Percentiles rank a stretch among this genome's conserved stretches.
These are phyloP conservation scores for Vulpes vulpes DNA, from an alignment of 2,113 vertebrate genomes.

Conservation along the genomic window DNA sequence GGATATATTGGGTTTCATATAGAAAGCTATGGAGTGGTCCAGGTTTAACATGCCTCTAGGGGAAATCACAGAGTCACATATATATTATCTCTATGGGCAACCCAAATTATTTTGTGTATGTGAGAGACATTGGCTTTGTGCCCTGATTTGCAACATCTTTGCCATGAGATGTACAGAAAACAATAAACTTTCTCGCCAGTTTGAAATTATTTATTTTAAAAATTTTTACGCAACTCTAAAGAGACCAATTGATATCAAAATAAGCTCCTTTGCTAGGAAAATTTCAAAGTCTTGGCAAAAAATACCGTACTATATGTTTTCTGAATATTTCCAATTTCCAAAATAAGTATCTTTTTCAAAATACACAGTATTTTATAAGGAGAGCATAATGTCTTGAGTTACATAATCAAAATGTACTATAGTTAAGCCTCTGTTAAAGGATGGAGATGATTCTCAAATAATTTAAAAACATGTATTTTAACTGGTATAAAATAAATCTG, in stretches of 20 bases:
- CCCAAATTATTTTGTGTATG: neutral
- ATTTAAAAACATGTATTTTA: neutral
- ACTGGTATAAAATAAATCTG: neutral
- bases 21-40: neutral
- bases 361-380: neutral
- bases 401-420: neutral
- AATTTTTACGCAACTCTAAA: neutral
- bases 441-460: neutral
- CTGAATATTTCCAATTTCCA: neutral
- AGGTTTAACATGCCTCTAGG: neutral
- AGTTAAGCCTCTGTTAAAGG: neutral
- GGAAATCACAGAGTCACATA: neutral
- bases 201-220: neutral
- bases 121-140: fast-evolving
- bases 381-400: neutral
- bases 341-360: neutral
- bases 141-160: neutral
- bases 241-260: neutral
- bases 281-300: neutral
- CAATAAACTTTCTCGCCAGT: neutral
- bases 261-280: neutral
- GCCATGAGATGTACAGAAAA: neutral
- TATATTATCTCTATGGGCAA: fast-evolving
- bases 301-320: neutral
- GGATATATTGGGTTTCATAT: neutral